These are phyloP conservation scores for Muscicapa striata DNA, from an alignment of 2,797 vertebrate genomes.

Conservation along the genomic window DNA sequence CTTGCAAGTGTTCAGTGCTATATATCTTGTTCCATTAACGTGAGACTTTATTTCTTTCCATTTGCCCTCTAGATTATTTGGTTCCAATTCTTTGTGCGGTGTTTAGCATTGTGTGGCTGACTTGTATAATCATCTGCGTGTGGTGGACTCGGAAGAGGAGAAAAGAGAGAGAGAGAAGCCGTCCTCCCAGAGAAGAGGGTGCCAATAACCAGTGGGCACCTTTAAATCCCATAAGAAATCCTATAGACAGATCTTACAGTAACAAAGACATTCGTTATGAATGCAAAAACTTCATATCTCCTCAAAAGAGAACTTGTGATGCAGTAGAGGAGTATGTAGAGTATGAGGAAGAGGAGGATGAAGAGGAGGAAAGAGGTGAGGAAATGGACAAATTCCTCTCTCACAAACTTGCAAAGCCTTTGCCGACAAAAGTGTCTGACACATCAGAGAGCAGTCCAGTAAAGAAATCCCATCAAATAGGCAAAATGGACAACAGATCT, in stretches of 20 bases:
- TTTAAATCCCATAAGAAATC: constrained; percentile 84
- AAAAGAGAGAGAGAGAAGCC: constrained; percentile 88
- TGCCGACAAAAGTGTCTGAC: constrained; percentile 80
- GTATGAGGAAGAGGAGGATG: constrained; percentile 83
- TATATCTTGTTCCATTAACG: not conserved
- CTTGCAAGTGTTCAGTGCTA: not conserved
- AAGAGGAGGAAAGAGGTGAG: constrained; percentile 69
- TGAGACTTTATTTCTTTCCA: not conserved
- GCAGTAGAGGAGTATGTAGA: constrained; percentile 79
- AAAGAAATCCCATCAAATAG: constrained; percentile 85
- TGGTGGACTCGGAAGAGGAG: constrained; percentile 94
- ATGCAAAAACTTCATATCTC: constrained; percentile 88
- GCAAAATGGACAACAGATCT: constrained; percentile 92
- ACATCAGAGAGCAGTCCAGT: constrained; percentile 76
- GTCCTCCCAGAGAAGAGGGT: constrained; percentile 78
- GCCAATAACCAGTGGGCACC: constrained; percentile 92
- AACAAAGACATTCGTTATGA: constrained; percentile 86
- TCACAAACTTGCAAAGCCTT: constrained; percentile 81
- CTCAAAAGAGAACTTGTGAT: constrained; percentile 84
- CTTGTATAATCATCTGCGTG: constrained; percentile 87
- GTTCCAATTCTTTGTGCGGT: constrained; percentile 86
- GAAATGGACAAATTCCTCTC: constrained; percentile 84
- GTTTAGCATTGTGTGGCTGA: constrained; percentile 89
- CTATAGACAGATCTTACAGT: constrained; percentile 81
- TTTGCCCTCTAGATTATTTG: constrained; percentile 82